Evolutionary conservation across 2,797 vertebrate genomes (phyloP).

Genomic region (Enteromius treurensis): DNA sequence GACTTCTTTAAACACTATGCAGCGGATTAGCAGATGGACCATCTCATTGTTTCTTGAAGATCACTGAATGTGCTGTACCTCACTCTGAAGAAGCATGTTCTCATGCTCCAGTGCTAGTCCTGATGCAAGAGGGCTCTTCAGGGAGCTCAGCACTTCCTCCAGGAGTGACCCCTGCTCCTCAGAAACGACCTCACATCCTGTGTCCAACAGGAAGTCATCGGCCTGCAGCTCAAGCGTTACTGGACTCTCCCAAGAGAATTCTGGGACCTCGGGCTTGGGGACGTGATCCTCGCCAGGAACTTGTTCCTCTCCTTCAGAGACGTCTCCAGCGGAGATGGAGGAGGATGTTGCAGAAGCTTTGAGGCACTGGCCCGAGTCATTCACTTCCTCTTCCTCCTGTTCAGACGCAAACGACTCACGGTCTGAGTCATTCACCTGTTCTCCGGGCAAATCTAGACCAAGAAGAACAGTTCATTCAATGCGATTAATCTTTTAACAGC

Average conservation of each 20-base stretch:
- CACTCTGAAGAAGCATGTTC: slow-evolving; percentile 38
- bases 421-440: not conserved
- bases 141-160: slow-evolving; percentile 77
- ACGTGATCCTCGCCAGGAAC: slow-evolving; percentile 59
- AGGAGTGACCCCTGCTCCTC: slow-evolving; percentile 74
- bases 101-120: slow-evolving; percentile 61
- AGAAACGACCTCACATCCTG: slow-evolving; percentile 51
- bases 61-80: slow-evolving; percentile 26
- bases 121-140: slow-evolving; percentile 71
- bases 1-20: not conserved
- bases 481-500: too few relatives aligned
- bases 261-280: slow-evolving; percentile 48
- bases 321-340: slow-evolving; percentile 37
- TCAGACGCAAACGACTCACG: not conserved
- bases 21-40: not conserved
- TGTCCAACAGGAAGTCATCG: slow-evolving; percentile 64
- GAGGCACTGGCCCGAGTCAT: slow-evolving; percentile 15
- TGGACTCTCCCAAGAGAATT: slow-evolving; percentile 58
- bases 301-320: slow-evolving; percentile 49
- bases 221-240: slow-evolving; percentile 46
- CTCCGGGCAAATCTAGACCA: slow-evolving; percentile 5
- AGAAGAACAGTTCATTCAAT: not conserved
- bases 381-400: slow-evolving; percentile 42
- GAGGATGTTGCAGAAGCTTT: slow-evolving; percentile 40
- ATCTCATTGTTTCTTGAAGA: not conserved